Percentiles rank a stretch among this genome's conserved stretches.
Evolutionary conservation across 2,797 vertebrate species (phyloP).

Genomic region (Myotis vivesi): DNA sequence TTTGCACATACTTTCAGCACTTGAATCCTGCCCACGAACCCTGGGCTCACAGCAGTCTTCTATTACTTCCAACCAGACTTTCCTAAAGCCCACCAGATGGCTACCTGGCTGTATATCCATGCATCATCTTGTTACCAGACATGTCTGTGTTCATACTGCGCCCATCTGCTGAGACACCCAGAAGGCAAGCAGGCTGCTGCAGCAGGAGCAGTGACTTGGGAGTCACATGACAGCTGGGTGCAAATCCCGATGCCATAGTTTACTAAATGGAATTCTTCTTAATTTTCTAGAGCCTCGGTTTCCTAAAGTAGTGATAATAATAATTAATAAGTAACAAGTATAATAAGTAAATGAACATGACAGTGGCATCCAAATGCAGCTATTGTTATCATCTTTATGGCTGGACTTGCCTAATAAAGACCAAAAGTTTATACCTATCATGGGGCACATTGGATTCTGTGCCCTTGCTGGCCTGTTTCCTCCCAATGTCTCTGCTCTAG

Average conservation of each 20-base stretch:
- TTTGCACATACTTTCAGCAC: background rate
- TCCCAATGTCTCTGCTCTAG: background rate
- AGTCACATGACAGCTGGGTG: background rate
- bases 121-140: background rate
- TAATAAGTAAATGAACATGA: background rate
- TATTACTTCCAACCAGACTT: constrained; percentile 21
- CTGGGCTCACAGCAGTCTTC: constrained; percentile 29
- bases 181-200: background rate
- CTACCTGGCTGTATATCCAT: constrained; percentile 25
- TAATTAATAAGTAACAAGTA: background rate
- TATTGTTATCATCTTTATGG: background rate
- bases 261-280: background rate
- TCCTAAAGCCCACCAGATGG: constrained; percentile 53
- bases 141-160: constrained; percentile 1
- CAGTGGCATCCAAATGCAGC: background rate
- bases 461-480: background rate
- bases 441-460: background rate
- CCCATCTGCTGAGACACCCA: constrained; percentile 14
- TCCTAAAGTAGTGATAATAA: background rate
- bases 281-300: constrained; percentile 9
- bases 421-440: background rate
- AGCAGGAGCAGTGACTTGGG: background rate
- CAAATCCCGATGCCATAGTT: background rate
- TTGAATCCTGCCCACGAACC: background rate
- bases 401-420: background rate